phyloP scores from a whole-genome alignment of 2,888 invertebrate species.

The Drosophila sordidula region DNA sequence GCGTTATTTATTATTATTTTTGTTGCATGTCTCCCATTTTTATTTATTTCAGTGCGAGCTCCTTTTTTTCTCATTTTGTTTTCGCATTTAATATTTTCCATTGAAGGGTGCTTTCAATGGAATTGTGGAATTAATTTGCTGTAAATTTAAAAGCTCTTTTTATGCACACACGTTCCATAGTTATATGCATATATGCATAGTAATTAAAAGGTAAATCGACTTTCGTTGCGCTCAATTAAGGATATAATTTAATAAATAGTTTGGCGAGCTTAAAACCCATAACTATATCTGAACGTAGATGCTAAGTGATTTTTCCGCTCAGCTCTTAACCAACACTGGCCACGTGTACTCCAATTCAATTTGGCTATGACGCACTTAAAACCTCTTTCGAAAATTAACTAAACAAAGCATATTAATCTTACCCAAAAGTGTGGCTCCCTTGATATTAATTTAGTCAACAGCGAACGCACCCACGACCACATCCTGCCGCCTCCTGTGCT shows the following conservation, averaged over 20 bases:
- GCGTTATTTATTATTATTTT: constrained; percentile 70
- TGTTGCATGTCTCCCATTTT: constrained; percentile 37
- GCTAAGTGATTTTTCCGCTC: constrained; percentile 1
- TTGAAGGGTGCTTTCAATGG: constrained; percentile 19
- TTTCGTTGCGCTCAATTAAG: constrained; percentile 56
- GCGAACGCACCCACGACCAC: constrained; percentile 45
- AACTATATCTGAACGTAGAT: background rate
- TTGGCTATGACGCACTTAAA: constrained; percentile 34
- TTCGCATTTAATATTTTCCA: constrained; percentile 40
- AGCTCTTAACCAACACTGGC: background rate
- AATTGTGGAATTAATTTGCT: constrained; percentile 62
- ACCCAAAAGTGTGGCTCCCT: constrained; percentile 66
- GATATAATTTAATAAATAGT: constrained; percentile 52
- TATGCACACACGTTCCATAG: constrained; percentile 22
- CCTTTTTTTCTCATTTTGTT: constrained; percentile 10
- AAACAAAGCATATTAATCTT: constrained; percentile 74
- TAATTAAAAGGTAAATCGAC: constrained; percentile 62
- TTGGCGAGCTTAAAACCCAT: constrained; percentile 1
- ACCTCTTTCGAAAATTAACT: constrained; percentile 73
- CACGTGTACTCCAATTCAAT: constrained; percentile 6
- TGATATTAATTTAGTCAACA: constrained; percentile 69
- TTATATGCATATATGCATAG: constrained; percentile 54
- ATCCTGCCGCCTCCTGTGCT: background rate
- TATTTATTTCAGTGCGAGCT: constrained; percentile 16
- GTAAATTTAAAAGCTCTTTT: constrained; percentile 55